A percentile compares a stretch with the other conserved stretches of the same genome.
Conservation (phyloP, 2,888 invertebrate species). For the Antitype chi region DNA sequence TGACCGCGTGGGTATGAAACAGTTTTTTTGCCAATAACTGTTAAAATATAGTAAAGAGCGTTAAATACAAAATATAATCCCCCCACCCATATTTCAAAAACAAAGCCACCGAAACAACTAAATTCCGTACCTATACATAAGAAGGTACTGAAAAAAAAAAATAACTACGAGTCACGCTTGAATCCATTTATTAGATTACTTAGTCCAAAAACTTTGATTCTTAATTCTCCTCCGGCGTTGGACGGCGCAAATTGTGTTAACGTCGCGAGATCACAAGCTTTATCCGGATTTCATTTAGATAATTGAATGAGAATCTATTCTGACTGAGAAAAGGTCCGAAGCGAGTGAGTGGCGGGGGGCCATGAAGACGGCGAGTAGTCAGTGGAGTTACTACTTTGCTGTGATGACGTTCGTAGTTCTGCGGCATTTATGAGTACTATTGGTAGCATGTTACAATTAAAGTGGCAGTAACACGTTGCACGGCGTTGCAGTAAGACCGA, state of each 20-base stretch:
- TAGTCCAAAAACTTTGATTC: slow-evolving; percentile 74
- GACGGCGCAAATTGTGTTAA: slow-evolving; percentile 87
- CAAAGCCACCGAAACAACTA: not conserved
- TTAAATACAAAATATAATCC: too few species aligned
- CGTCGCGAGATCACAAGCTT: slow-evolving; percentile 84
- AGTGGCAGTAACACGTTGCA: too few species aligned
- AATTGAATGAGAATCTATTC: slow-evolving; percentile 90
- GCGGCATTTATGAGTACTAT: too few species aligned
- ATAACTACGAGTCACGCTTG: slow-evolving; percentile 57
- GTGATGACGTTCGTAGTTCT: too few species aligned
- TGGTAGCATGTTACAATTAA: too few species aligned
- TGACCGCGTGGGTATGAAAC: too few species aligned
- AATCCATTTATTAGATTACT: slow-evolving; percentile 73
- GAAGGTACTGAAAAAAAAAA: slow-evolving; percentile 50
- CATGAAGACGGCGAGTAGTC: slow-evolving; percentile 48
- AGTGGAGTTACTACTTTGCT: too few species aligned
- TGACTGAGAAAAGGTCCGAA: slow-evolving; percentile 84
- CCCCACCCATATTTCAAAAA: not conserved
- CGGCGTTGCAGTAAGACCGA: too few species aligned
- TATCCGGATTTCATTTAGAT: slow-evolving; percentile 89
- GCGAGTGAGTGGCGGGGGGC: slow-evolving; percentile 72
- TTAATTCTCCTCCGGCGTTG: slow-evolving; percentile 75
- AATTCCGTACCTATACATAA: slow-evolving; percentile 16
- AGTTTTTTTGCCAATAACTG: too few species aligned
- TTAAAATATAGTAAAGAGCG: too few species aligned